Evolutionary conservation across 1,140 invertebrate species (phyloP).

Genomic region (Geopemphigus sp.): DNA sequence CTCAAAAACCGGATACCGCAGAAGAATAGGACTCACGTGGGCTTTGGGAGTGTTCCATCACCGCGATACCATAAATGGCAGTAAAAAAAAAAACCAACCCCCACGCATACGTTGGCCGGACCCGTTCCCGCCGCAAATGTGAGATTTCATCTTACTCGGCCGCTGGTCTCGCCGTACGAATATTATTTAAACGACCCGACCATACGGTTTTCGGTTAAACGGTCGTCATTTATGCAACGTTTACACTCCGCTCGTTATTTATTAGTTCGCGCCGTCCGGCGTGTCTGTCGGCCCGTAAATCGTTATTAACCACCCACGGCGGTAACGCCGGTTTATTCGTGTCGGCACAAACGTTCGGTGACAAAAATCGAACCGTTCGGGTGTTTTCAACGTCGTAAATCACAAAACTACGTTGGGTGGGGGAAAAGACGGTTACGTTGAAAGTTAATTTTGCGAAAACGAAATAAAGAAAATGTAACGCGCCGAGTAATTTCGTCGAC

Average conservation of each 20-base stretch:
- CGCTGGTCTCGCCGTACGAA: neutral
- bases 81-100: constrained; percentile 47
- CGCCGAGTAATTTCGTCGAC: too few species aligned
- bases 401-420: too few species aligned
- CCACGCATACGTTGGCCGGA: constrained; percentile 29
- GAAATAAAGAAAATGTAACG: too few species aligned
- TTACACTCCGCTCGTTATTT: neutral
- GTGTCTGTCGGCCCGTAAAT: too few species aligned
- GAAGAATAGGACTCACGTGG: constrained; percentile 44
- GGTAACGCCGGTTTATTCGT: too few species aligned
- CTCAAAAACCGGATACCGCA: constrained; percentile 35
- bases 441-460: too few species aligned
- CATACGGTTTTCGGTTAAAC: neutral
- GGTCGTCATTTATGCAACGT: neutral
- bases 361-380: too few species aligned
- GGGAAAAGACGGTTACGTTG: too few species aligned
- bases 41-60: constrained; percentile 48
- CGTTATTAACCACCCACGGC: too few species aligned
- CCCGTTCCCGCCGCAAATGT: constrained; percentile 15
- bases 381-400: too few species aligned
- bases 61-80: constrained; percentile 46
- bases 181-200: neutral
- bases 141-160: constrained; percentile 4
- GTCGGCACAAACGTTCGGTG: too few species aligned
- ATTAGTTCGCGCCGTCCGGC: neutral